Base-by-base conservation (phyloP, 2,113 vertebrate genomes). In the Willisornis vidua region DNA sequence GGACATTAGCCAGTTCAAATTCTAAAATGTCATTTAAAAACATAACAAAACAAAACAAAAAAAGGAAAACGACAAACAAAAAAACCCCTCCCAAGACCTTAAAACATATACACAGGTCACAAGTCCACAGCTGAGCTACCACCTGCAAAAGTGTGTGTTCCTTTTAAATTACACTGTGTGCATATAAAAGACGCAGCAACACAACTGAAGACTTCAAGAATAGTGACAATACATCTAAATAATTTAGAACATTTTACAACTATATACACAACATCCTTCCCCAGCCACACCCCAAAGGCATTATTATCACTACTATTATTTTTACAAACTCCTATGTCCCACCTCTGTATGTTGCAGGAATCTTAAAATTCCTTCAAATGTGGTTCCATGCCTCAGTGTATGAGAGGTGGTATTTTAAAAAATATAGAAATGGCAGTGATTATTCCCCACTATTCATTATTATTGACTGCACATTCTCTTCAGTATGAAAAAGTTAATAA, bases 351-450 rank as follows among this genome's bases (percentile, higher is more conserved):
- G 79, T 85, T 94, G 94, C 55, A 95, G 96, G 89, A 97, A 91
- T 94, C 97, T 98, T 96, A 71, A 90, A 71, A 63, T 97, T 96
- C 98, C 94, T 95, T 96, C 93, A 96, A 98, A 97, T 97, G 98
- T 98, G 98, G 98, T 98, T 98, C 97, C 90, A 97, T 98, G 97
- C 98, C 99, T 98, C 98, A 98, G 97, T 55, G 92, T 97, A 96
- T 96, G 98, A 98, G 95, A 97, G 98, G 98, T 98, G 98, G 97
- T 98, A 94, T 93, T 98, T 97, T 98, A 98, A 98, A 99, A 99
- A 98, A 98, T 98, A 97, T 99, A 99, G 98, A 99, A 99, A 99
- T 98, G 99, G 99, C 99, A 99, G 99, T 99, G 98, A 98, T 97
- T 97, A 96, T 90, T 97, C 97, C 97, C 93, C 71, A 25, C 87